Evolutionary conservation across 1,140 invertebrate genomes (phyloP), one percentile per base, ranked within the genome.

Genomic region (Oppia nitens): DNA sequence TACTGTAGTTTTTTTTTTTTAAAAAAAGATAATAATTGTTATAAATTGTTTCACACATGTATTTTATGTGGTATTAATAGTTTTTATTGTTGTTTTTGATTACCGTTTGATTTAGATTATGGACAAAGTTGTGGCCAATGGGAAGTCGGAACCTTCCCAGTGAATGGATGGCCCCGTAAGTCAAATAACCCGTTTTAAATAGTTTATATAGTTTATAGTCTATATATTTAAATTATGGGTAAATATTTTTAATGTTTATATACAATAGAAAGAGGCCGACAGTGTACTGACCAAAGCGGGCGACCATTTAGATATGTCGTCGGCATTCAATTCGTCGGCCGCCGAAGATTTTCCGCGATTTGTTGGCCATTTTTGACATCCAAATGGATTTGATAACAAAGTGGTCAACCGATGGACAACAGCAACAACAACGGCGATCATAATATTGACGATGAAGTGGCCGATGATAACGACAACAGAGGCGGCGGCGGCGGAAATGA

Each of bases 281-380:
- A 87, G 89, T 66, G 91, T 90, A 21, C 72, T 98, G 57, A 84
- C 87, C 1, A 86, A 90, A 69, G 80, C 90, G 12, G 93, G 92
- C 59, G 93, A 93, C 20, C 90, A 95, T 76, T 79, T 99, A 51
- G 95, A 99, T 73, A n/a, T n/a, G n/a, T 73, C 99, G 0, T 93
- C 90, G 11, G 90, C 90, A 0, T 99, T 98, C 72, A 76, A 74
- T 20, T 93, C 88, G n/a, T 90, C 86, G 83, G 92, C n/a, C n/a
- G n/a, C n/a, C n/a, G n/a, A n/a, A n/a, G n/a, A n/a, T n/a, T n/a
- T n/a, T n/a, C n/a, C n/a, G n/a, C n/a, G n/a, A n/a, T n/a, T n/a
- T n/a, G n/a, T n/a, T n/a, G n/a, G n/a, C n/a, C n/a, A n/a, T n/a
- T n/a, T n/a, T n/a, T n/a, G n/a, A n/a, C n/a, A n/a, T n/a, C n/a